Conservation (phyloP, 2,797 vertebrate species). For the Falco novaeseelandiae region DNA sequence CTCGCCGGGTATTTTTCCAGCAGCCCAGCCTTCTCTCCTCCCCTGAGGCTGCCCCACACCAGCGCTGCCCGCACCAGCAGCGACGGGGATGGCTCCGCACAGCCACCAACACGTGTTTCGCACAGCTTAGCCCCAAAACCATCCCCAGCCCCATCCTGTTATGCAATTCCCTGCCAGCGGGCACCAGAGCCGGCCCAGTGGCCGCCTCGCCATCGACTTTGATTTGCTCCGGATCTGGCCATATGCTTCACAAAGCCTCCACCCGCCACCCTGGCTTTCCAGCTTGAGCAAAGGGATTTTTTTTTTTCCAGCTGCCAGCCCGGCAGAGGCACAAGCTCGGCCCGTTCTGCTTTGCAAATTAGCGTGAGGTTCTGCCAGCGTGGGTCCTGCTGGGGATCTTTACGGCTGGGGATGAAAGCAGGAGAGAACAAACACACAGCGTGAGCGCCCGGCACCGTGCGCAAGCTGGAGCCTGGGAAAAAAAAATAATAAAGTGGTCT, state of each 20-base stretch:
- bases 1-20: background rate
- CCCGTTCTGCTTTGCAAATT: conserved; percentile 11
- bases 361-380: background rate
- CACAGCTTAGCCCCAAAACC: conserved; percentile 50
- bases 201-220: conserved; percentile 10
- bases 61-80: background rate
- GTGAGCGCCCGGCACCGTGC: background rate
- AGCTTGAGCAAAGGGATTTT: background rate
- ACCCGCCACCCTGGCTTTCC: background rate
- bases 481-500: conserved; percentile 16
- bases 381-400: conserved; percentile 41
- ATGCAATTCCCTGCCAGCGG: conserved; percentile 48
- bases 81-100: background rate
- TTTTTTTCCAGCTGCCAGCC: background rate
- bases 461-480: background rate
- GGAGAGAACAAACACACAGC: conserved; percentile 55
- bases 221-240: background rate
- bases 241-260: conserved; percentile 17
- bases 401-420: conserved; percentile 37
- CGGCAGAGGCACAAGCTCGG: background rate
- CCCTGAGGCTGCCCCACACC: background rate
- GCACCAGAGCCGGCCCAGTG: background rate
- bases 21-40: background rate
- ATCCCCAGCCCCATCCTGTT: conserved; percentile 25
- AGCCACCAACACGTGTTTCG: background rate